Evolutionary conservation across 2,888 invertebrate species (phyloP), one percentile per base, ranked within the genome.

Genomic region (Orchesella flavescens): DNA sequence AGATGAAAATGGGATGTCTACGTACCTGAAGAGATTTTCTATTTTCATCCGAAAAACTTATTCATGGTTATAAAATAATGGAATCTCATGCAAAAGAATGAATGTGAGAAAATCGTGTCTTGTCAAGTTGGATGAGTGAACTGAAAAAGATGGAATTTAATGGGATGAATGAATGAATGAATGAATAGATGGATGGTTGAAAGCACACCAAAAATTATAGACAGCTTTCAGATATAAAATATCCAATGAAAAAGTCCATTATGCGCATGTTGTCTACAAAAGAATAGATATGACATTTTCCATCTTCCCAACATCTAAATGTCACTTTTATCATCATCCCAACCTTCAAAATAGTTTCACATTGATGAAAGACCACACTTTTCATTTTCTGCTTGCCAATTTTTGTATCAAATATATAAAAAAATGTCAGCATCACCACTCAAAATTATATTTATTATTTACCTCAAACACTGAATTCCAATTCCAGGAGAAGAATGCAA

Each of bases 81-180:
- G 44, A 21, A 49, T 49, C 46, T 61, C 49, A 69, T n/a, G 24
- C 46, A 34, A 57, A 57, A 49, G 49, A 61, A 69, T 77, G 49
- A 69, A 77, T 77, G 77, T 69, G 69, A 49, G 77, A 69, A 69
- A 77, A 69, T 59, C 68, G 61, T 69, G 69, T 69, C 77, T 69
- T 77, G 77, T 77, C 77, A 69, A 57, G 46, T 4, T 17, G 61
- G 44, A 61, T 69, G 69, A 77, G 69, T 77, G 49, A 61, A 49
- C 59, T 57, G 57, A 55, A 77, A 69, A 69, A 46, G 24, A 43
- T 55, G 61, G 46, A 68, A 76, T 72, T 66, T 68, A 15, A 76
- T 59, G 57, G 57, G 61, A 63, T 63, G 43, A 65, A 53, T 65
- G 63, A 61, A 73, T 59, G 17, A 10, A 49, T 74, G 43, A 65